Conservation (phyloP, 2,797 vertebrate species). For the Hozukius guyotensis region DNA sequence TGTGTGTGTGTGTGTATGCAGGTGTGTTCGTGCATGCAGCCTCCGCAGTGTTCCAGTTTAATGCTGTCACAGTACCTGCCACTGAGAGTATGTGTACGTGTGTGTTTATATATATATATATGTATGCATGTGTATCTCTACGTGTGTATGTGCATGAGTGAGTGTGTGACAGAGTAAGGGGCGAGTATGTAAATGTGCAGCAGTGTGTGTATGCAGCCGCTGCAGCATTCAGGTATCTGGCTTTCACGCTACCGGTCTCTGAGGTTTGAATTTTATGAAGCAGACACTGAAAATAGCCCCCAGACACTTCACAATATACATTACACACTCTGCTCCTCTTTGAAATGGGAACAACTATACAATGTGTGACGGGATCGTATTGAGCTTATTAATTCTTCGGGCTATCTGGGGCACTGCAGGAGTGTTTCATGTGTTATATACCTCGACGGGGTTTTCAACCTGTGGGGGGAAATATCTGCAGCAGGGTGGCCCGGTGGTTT, state of each 20-base stretch:
- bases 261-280: constrained; percentile 41
- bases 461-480: constrained; percentile 1
- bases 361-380: constrained; percentile 39
- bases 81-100: background rate
- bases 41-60: background rate
- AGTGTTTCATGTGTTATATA: constrained; percentile 26
- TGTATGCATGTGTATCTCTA: background rate
- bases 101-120: background rate
- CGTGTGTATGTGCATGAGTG: background rate
- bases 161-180: background rate
- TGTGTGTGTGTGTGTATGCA: background rate
- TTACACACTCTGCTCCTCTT: constrained; percentile 43
- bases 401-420: constrained; percentile 37
- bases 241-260: constrained; percentile 18
- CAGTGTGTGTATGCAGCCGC: background rate
- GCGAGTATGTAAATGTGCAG: background rate
- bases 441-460: constrained; percentile 3
- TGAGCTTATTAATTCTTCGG: constrained; percentile 47
- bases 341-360: constrained; percentile 43
- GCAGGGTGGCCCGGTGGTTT: constrained; percentile 27
- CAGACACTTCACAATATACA: constrained; percentile 32
- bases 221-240: constrained; percentile 27
- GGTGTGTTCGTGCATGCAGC: background rate
- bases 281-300: constrained; percentile 35
- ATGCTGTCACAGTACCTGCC: background rate